Conservation (phyloP, 2,113 vertebrate genomes). For the Macaca nemestrina region DNA sequence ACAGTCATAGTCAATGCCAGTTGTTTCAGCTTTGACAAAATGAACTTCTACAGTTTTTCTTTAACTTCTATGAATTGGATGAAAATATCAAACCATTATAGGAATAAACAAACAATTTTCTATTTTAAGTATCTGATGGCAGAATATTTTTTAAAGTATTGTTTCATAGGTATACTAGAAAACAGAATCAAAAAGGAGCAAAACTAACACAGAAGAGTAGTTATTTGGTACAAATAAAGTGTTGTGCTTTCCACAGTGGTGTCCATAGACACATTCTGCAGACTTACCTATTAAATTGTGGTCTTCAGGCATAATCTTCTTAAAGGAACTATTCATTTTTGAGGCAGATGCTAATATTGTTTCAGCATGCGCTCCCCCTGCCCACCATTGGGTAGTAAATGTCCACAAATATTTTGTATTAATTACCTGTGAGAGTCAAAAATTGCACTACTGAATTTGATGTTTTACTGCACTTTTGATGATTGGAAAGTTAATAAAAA, state of each 20-base stretch:
- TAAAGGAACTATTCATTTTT: not conserved
- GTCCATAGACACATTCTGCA: not conserved
- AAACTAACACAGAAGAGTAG: not conserved
- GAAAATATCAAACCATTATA: not conserved
- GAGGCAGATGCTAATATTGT: not conserved
- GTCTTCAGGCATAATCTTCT: not conserved
- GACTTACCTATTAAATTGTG: not conserved
- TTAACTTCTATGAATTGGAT: not conserved
- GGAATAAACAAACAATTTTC: not conserved
- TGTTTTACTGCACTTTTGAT: not conserved
- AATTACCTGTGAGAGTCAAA: not conserved
- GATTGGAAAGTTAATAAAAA: not conserved
- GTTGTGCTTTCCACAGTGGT: not conserved
- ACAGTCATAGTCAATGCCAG: not conserved
- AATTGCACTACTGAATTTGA: not conserved
- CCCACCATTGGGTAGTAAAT: not conserved
- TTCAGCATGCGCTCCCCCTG: not conserved
- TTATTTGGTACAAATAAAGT: conserved; percentile 42
- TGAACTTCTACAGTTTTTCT: not conserved
- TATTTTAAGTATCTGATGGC: not conserved
- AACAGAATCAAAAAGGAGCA: not conserved
- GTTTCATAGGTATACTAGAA: not conserved
- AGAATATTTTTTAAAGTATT: not conserved
- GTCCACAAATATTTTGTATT: not conserved
- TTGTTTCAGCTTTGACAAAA: not conserved